These are phyloP conservation scores for Coboldia fuscipes DNA, from an alignment of 1,140 invertebrate genomes.

Conservation along the genomic window DNA sequence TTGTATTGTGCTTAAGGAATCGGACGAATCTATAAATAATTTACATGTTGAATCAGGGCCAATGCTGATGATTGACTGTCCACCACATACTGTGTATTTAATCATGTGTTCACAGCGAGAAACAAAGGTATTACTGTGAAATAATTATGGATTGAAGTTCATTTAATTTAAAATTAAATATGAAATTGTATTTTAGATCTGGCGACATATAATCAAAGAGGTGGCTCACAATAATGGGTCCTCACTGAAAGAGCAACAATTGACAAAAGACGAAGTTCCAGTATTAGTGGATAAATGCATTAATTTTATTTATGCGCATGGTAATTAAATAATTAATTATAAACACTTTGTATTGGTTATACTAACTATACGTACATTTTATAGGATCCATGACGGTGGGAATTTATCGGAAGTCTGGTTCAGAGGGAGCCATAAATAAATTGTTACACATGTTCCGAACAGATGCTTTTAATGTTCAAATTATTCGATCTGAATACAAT, in stretches of 20 bases:
- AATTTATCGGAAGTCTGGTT: conserved; percentile 64
- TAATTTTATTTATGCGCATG: conserved; percentile 67
- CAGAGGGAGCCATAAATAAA: conserved; percentile 47
- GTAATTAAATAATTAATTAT: conserved; percentile 27
- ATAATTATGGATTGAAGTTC: neutral
- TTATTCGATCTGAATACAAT: conserved; percentile 45
- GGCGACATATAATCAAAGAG: conserved; percentile 47
- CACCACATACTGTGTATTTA: conserved; percentile 40
- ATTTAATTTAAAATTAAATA: neutral
- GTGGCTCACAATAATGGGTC: conserved; percentile 56
- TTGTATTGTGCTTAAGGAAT: conserved; percentile 38
- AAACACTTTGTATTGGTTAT: conserved; percentile 3
- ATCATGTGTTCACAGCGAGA: conserved; percentile 40
- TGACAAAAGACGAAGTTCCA: conserved; percentile 68
- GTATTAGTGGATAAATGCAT: conserved; percentile 79
- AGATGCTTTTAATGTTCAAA: conserved; percentile 64
- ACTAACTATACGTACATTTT: conserved; percentile 6
- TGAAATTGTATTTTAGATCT: conserved; percentile 23
- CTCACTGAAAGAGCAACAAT: conserved; percentile 55
- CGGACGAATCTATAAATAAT: conserved; percentile 26
- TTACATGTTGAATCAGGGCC: conserved; percentile 30
- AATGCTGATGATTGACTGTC: conserved; percentile 40
- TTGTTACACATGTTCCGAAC: conserved; percentile 50
- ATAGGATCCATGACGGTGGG: conserved; percentile 60
- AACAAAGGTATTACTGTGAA: conserved; percentile 30